Evolutionary conservation across 2,888 invertebrate species (phyloP).

Genomic region (Buathra laborator): DNA sequence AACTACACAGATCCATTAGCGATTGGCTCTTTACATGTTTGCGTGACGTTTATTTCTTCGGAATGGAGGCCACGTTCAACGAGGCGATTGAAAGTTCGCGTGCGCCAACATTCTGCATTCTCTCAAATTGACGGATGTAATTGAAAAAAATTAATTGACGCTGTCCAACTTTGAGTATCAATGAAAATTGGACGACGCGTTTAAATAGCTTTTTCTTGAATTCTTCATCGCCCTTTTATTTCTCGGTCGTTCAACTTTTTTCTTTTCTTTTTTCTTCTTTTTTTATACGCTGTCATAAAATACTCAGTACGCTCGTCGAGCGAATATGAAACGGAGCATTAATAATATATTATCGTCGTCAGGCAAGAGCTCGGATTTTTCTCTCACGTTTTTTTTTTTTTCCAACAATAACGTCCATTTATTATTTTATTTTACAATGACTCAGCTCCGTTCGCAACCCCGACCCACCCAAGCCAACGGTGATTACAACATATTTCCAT

Average conservation of each 20-base stretch:
- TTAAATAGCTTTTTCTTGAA: constrained; percentile 8
- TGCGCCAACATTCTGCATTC: constrained; percentile 25
- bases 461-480: background rate
- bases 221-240: background rate
- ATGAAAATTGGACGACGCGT: background rate
- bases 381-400: background rate
- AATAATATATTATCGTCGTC: background rate
- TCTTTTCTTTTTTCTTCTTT: constrained; percentile 31
- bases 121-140: constrained; percentile 51
- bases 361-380: background rate
- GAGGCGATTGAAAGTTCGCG: constrained; percentile 54
- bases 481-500: constrained; percentile 41
- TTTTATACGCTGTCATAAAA: background rate
- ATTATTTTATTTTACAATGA: constrained; percentile 30
- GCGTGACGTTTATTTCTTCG: constrained; percentile 12
- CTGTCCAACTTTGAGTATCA: background rate
- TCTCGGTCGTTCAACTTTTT: constrained; percentile 8
- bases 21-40: constrained; percentile 24
- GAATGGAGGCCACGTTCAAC: background rate
- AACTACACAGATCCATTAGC: background rate
- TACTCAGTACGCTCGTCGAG: background rate
- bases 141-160: constrained; percentile 41
- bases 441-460: background rate
- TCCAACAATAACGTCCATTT: constrained; percentile 30
- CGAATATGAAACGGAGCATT: constrained; percentile 1